Percentiles rank a stretch among this genome's conserved stretches.
phyloP scores from a whole-genome alignment of 1,140 invertebrate species.

The Papilio machaon region DNA sequence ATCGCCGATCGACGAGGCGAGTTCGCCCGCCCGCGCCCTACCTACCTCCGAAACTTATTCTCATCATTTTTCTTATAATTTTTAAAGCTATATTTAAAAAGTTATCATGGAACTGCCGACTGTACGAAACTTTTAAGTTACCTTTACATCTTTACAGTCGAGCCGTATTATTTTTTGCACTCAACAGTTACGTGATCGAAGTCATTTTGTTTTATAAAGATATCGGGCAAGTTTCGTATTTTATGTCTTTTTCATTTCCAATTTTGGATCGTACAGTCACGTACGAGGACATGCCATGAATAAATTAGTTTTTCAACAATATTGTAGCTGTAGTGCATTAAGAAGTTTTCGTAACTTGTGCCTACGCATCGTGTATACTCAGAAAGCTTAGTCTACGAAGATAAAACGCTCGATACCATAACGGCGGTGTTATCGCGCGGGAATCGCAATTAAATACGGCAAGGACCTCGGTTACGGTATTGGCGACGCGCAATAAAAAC shows the following conservation, averaged over 20 bases:
- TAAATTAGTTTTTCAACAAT: conserved; percentile 28
- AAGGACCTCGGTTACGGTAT: conserved; percentile 58
- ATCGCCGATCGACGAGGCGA: conserved; percentile 46
- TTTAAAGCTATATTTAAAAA: not conserved
- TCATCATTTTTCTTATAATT: not conserved
- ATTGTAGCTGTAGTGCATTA: conserved; percentile 17
- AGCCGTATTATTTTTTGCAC: conserved; percentile 12
- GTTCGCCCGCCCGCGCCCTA: conserved; percentile 51
- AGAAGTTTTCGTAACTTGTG: conserved; percentile 32
- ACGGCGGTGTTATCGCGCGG: conserved; percentile 47
- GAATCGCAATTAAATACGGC: conserved; percentile 60
- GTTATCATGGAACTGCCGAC: not conserved
- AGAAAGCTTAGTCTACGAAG: conserved; percentile 48
- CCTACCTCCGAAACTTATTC: conserved; percentile 20
- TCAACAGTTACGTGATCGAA: conserved; percentile 8
- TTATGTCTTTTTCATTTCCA: conserved; percentile 27
- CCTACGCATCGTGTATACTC: conserved; percentile 44
- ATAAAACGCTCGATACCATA: conserved; percentile 50
- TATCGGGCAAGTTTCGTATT: conserved; percentile 28
- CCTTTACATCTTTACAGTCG: conserved; percentile 1
- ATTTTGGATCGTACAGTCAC: conserved; percentile 16
- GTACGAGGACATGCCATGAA: conserved; percentile 16
- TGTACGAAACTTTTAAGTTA: not conserved
- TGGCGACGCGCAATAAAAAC: conserved; percentile 59
- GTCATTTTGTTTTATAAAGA: conserved; percentile 35